Evolutionary conservation across 1,140 invertebrate species (phyloP).

Genomic region (Lethocerus indicus): DNA sequence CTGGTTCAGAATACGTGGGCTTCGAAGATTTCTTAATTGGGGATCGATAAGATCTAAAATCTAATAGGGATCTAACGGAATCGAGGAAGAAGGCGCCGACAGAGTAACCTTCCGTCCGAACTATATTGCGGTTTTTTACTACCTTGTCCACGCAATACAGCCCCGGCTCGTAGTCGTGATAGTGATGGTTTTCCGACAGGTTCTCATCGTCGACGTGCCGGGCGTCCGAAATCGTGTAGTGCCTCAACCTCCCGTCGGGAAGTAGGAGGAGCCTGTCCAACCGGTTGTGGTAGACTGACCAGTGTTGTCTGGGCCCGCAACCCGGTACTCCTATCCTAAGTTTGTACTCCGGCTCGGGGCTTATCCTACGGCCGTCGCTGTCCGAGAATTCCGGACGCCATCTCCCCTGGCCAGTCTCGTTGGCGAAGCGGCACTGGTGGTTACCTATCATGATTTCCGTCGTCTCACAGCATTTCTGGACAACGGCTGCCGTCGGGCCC

Average conservation of each 20-base stretch:
- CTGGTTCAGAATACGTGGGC: too few relatives aligned
- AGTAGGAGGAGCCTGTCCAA: conserved; percentile 44
- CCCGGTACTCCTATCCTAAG: conserved; percentile 45
- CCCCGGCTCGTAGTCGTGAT: conserved; percentile 49
- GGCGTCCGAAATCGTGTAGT: conserved; percentile 34
- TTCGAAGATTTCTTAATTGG: too few relatives aligned
- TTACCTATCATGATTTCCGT: conserved; percentile 49
- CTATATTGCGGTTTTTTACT: too few relatives aligned
- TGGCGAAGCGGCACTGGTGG: conserved; percentile 37
- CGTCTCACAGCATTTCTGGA: conserved; percentile 61
- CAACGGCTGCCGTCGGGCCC: too few relatives aligned
- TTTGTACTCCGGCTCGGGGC: conserved; percentile 20
- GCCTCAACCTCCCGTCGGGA: conserved; percentile 45
- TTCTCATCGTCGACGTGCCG: conserved; percentile 27
- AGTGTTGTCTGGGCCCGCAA: conserved; percentile 46
- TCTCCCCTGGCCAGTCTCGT: conserved; percentile 32
- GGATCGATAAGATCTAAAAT: too few relatives aligned
- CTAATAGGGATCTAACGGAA: too few relatives aligned
- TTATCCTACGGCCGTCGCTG: not conserved
- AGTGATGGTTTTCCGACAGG: conserved; percentile 31
- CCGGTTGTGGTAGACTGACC: conserved; percentile 48
- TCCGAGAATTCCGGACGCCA: conserved; percentile 43
- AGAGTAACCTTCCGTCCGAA: too few relatives aligned
- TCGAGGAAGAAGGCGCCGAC: too few relatives aligned
- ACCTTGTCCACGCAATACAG: conserved; percentile 67